Base-by-base conservation (phyloP, 1,140 invertebrate genomes). In the Atta cephalotes region DNA sequence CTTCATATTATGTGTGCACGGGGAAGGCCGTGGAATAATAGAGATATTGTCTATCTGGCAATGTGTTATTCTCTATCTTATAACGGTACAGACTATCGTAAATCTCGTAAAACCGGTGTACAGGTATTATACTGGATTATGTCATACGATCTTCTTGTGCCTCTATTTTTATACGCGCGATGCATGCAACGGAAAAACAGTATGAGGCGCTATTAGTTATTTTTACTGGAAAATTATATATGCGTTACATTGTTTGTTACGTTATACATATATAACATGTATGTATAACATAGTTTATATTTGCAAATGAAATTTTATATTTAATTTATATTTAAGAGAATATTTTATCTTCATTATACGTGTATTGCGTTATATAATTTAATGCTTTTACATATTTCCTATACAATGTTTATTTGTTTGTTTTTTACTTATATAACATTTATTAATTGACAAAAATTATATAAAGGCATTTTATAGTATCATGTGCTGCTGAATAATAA, bases 1-100 rank as follows among this genome's bases (percentile, higher is more conserved):
- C 18, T 62, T 35, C 72, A 31, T 31, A 16, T 0, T 45, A 66
- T 6, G 10, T n/a, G 3, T 6, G 10, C 10, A 25, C n/a, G 53
- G 56, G 70, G 25, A 84, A 84, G 28, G n/a, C 56, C 80, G 7
- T 21, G n/a, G 0, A 51, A 21, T 58, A 81, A 70, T 25, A 16
- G 18, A 49, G 14, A 28, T 18, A 81, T 45, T 45, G 51, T 16
- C 16, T 58, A 3, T 3, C 12, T 45, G 25, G 58, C n/a, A n/a
- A 9, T 21, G 28, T n/a, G 68, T 82, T 10, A 45, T 82, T 82
- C 80, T 39, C 68, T 51, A 6, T 31, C 5, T 58, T 10, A 39
- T 56, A 28, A 71, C 9, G 28, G 49, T 78, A 78, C 45, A 66
- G 45, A 71, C 21, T 16, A 62, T 31, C 39, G 1, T 21, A 14